Percentiles rank a stretch among this genome's conserved stretches.
phyloP scores from a whole-genome alignment of 37 sponge, comb jelly and placozoan genomes.

The Bolinopsis microptera region DNA sequence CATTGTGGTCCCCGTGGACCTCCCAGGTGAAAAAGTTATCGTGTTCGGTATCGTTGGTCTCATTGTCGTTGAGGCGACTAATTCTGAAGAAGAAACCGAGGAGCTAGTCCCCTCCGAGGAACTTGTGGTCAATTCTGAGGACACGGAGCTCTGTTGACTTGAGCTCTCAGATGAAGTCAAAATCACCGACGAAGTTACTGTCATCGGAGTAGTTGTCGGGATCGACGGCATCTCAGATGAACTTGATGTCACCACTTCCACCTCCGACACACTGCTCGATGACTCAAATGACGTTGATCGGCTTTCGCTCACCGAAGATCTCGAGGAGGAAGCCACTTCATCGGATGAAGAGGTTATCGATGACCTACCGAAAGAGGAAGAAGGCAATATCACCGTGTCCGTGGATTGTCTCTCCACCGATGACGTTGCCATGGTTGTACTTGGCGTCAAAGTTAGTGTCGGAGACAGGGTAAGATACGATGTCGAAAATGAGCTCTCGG shows the following conservation, averaged over 20 bases:
- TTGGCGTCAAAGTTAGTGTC: background rate
- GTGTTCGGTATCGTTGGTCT: background rate
- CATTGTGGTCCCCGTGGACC: background rate
- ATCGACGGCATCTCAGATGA: background rate
- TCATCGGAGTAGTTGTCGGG: background rate
- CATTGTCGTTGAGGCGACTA: background rate
- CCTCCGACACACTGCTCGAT: background rate
- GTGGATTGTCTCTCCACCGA: background rate
- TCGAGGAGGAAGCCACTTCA: background rate
- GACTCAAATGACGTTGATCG: background rate
- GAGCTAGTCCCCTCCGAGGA: background rate
- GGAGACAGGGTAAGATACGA: background rate
- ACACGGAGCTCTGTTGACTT: background rate
- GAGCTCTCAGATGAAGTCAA: background rate
- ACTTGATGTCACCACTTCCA: background rate
- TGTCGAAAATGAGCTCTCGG: background rate
- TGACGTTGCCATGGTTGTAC: background rate
- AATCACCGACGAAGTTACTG: background rate
- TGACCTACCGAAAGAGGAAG: background rate
- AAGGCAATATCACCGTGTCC: background rate
- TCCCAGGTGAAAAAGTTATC: background rate
- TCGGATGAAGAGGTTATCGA: background rate
- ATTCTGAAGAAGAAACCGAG: background rate
- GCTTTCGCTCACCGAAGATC: background rate
- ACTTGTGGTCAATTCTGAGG: background rate